Evolutionary conservation across 92 coral and sea anemone genomes (phyloP).

Genomic region (Siderastrea siderea): DNA sequence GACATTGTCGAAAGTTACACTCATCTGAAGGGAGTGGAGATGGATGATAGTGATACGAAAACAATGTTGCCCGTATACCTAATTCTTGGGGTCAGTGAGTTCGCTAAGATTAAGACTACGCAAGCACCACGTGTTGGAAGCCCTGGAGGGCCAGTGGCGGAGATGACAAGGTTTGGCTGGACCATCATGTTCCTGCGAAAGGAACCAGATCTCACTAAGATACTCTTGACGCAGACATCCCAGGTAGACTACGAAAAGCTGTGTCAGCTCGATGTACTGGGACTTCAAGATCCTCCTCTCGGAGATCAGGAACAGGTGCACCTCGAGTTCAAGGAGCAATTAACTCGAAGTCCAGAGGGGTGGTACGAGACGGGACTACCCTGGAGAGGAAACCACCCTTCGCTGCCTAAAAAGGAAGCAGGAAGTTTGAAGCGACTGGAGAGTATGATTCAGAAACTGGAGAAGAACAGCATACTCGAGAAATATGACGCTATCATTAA

Average conservation of each 20-base stretch:
- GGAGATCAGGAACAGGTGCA: neutral
- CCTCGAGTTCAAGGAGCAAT: slow-evolving; percentile 30
- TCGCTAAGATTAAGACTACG: neutral
- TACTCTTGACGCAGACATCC: neutral
- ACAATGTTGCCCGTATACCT: neutral
- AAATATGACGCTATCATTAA: slow-evolving; percentile 11
- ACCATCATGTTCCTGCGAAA: no score
- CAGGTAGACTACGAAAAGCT: neutral
- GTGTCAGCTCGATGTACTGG: neutral
- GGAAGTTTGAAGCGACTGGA: neutral
- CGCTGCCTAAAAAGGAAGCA: neutral
- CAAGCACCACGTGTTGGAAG: neutral
- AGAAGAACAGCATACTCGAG: neutral
- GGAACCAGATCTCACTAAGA: neutral
- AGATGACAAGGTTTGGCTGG: no score
- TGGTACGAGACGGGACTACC: slow-evolving; percentile 33
- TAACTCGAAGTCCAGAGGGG: neutral
- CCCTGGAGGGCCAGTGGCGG: neutral
- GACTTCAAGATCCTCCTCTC: neutral
- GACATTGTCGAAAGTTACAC: neutral
- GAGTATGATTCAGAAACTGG: neutral
- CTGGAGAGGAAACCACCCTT: slow-evolving; percentile 54
- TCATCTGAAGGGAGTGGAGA: no score
- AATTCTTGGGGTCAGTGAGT: neutral
- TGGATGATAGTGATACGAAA: no score